Evolutionary conservation across 2,888 invertebrate species (phyloP), one percentile per base, ranked within the genome.

Genomic region (Philaethria dido): DNA sequence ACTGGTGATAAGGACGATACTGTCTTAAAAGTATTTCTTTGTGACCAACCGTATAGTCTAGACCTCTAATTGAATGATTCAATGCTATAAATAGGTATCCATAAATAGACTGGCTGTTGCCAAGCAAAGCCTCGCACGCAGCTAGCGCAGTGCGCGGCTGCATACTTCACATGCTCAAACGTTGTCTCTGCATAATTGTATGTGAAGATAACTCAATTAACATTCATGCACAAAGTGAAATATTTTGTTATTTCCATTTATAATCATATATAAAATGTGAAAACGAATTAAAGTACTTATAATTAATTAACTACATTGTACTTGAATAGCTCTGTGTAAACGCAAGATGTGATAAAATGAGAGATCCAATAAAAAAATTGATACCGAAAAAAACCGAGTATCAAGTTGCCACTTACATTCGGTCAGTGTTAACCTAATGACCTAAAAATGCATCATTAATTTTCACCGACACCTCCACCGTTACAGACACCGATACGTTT

Each of bases 31-130:
- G 47, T 47, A 52, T 63, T 66, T 60, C 64, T 48, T 70, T 72
- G 72, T 74, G 47, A 44, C 47, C 60, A 59, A 61, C 54, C 50
- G 65, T 64, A 54, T 64, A 75, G 79, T 79, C 81, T 81, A 81
- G 79, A 77, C 80, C 77, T 75, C 76, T 86, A 88, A 88, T 87
- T 88, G 85, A 85, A 81, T 78, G 79, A 80, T 83, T 80, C 78
- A 77, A 73, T 69, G 78, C 78, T 85, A 86, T 82, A 85, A 87
- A 86, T 87, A 87, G 75, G 70, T 29, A 39, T 71, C 74, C 83
- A 82, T 80, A 82, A 81, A 85, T 84, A 86, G 76, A 59, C 20
- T 52, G 60, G 72, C 71, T 82, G 87, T 86, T 86, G 80, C 87
- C 75, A 87, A 73, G 81, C 73, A 59, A 66, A 54, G 48, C 59